Conservation (phyloP, 2,888 invertebrate species). For the Drosophila birchii region DNA sequence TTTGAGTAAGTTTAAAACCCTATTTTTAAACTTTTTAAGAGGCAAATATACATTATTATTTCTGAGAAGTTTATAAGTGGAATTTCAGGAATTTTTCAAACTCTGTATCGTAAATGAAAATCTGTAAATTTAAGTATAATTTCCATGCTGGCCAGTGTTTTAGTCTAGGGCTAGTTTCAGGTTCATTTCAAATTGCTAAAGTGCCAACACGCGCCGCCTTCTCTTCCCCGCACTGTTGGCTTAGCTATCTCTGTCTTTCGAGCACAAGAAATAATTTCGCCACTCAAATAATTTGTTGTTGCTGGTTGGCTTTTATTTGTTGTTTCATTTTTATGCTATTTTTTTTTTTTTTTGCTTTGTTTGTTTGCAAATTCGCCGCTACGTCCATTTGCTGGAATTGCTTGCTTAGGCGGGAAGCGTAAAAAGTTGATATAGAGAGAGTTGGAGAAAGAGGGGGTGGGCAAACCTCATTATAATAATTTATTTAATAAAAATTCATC, state of each 20-base stretch:
- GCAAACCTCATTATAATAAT: slow-evolving; percentile 74
- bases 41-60: not conserved
- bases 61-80: not conserved
- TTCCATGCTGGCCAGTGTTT: not conserved
- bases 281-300: slow-evolving; percentile 57
- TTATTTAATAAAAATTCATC: slow-evolving; percentile 82
- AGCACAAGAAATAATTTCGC: slow-evolving; percentile 48
- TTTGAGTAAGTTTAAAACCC: not conserved
- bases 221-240: slow-evolving; percentile 18
- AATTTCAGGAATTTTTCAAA: not conserved
- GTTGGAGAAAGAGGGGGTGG: not conserved
- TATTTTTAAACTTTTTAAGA: not conserved
- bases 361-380: slow-evolving; percentile 42
- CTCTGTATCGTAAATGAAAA: not conserved
- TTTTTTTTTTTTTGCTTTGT: slow-evolving; percentile 41
- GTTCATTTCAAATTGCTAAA: slow-evolving; percentile 52
- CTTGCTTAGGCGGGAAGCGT: slow-evolving; percentile 27
- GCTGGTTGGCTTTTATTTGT: slow-evolving; percentile 27
- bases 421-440: not conserved
- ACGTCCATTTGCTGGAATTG: slow-evolving; percentile 45
- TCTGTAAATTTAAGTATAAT: not conserved
- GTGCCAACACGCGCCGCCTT: slow-evolving; percentile 77
- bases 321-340: slow-evolving; percentile 3
- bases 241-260: slow-evolving; percentile 20
- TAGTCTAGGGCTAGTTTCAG: slow-evolving; percentile 44